Base-by-base conservation (phyloP, 2,113 vertebrate genomes). In the Eptesicus fuscus region DNA sequence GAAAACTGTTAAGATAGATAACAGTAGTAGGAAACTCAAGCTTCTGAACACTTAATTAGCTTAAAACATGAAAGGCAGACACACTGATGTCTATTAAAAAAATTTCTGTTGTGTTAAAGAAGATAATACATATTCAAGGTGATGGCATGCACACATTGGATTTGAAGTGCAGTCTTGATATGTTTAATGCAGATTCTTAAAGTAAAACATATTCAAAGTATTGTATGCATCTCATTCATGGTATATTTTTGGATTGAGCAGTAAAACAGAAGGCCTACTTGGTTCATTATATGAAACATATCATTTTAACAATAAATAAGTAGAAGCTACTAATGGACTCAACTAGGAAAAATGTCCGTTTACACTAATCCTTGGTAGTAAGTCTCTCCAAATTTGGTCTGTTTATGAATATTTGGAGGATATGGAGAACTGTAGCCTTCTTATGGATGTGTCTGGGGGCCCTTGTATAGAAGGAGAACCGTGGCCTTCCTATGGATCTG, bases 41-140 rank as follows among this genome's bases (percentile, higher is more conserved):
- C 49, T 67, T 89, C 42, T 37, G 92, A 96, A 93, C 32, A 91
- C 11, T 91, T 69, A 83, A 83, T 95, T 76, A 92, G 47, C 87
- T 96, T 76, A 96, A 95, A 98, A 90, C 96, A 73, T 18, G 42
- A 92, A 97, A 96, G 95, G 93, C 83, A 97, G 88, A 76, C 63
- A 42, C 30, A 94, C 4, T 47, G 49, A 65, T 37, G 17, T 69
- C 91, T 32, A 61, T 28, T 78, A 51, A 96, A 71, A 71, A 74
- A 91, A 61, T 88, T 76, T 94, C 30, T 86, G 28, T 59, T 82
- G 23, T 73, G 53, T 91, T 90, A 63, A 76, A 94, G 59, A 92
- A 49, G 71, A 84, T 44, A 86, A 17, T 25, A 73, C 2, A 35
- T 56, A 83, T 37, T 78, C 74, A 51, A 11, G 23, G 22, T 7